phyloP scores from a whole-genome alignment of 2,888 invertebrate genomes.

The Lepetodrilus schrolli region DNA sequence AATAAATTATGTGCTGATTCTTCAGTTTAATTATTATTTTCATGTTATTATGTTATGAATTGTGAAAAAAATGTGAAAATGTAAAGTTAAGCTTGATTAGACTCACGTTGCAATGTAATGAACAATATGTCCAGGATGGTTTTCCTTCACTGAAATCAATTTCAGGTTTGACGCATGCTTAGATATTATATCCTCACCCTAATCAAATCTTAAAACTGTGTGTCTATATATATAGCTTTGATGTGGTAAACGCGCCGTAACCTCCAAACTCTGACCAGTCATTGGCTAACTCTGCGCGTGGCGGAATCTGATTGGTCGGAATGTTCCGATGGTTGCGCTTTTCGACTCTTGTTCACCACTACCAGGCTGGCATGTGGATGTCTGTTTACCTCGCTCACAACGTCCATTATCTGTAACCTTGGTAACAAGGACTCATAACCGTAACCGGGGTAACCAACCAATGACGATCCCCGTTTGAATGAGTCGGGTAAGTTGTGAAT shows the following conservation, averaged over 20 bases:
- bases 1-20: too few relatives aligned
- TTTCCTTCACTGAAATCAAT: too few relatives aligned
- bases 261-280: background rate
- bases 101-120: too few relatives aligned
- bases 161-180: too few relatives aligned
- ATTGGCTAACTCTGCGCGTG: background rate
- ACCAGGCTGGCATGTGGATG: slow-evolving; percentile 28
- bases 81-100: too few relatives aligned
- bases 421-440: background rate
- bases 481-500: background rate
- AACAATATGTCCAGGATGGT: too few relatives aligned
- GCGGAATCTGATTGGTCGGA: background rate
- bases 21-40: too few relatives aligned
- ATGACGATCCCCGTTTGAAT: background rate
- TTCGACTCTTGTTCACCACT: slow-evolving; percentile 8
- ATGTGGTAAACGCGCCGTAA: slow-evolving; percentile 18
- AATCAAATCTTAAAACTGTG: too few relatives aligned
- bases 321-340: slow-evolving; percentile 10
- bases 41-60: too few relatives aligned
- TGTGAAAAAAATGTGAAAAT: too few relatives aligned
- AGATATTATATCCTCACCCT: too few relatives aligned
- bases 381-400: slow-evolving; percentile 2
- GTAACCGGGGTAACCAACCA: background rate
- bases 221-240: too few relatives aligned
- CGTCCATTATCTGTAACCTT: background rate